Percentiles rank a stretch among this genome's conserved stretches.
Conservation (phyloP, 2,888 invertebrate species). For the Rotaria sp. region DNA sequence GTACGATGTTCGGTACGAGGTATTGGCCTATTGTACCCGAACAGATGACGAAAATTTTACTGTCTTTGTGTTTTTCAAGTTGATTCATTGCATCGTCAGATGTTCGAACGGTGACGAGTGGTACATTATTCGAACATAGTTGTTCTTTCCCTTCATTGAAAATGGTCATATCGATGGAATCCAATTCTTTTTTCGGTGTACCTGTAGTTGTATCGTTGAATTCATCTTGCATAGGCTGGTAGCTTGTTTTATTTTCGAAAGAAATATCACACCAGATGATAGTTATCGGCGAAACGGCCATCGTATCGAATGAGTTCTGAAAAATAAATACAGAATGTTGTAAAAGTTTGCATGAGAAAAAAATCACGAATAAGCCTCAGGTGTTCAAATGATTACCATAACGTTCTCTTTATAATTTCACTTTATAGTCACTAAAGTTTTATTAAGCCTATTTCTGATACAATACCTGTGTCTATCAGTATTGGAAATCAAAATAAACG, state of each 20-base stretch:
- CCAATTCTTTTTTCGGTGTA: neutral
- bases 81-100: neutral
- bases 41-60: neutral
- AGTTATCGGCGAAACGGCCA: neutral
- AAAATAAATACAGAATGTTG: too few relatives aligned
- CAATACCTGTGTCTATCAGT: too few relatives aligned
- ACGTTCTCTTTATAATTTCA: too few relatives aligned
- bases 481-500: too few relatives aligned
- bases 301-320: neutral
- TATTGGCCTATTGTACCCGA: neutral
- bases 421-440: too few relatives aligned
- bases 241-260: neutral
- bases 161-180: neutral
- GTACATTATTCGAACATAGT: neutral
- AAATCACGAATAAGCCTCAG: too few relatives aligned
- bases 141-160: neutral
- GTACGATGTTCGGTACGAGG: neutral
- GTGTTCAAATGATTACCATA: too few relatives aligned
- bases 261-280: neutral
- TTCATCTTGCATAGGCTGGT: neutral
- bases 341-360: too few relatives aligned
- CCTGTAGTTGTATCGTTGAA: neutral
- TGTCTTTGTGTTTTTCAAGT: neutral
- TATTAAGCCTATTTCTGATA: too few relatives aligned
- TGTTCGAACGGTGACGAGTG: neutral